phyloP scores from a whole-genome alignment of 2,888 invertebrate genomes.

The Synergus japonicus region DNA sequence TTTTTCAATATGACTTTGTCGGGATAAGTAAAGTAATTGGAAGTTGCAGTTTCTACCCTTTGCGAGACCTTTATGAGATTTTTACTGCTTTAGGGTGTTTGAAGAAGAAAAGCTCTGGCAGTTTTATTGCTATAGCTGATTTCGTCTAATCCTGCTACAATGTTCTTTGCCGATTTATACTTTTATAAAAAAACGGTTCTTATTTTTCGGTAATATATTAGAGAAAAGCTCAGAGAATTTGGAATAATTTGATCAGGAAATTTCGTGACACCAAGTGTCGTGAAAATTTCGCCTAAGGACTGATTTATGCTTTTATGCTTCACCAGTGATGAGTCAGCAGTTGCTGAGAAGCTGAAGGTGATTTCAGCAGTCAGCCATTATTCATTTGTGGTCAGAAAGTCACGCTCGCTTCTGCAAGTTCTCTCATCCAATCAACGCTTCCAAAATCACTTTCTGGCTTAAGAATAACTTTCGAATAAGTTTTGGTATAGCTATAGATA shows the following conservation, averaged over 20 bases:
- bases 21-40: background rate
- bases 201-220: no score
- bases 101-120: background rate
- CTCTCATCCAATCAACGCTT: background rate
- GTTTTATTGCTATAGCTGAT: background rate
- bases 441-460: background rate
- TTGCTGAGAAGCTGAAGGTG: background rate
- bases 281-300: slow-evolving; percentile 1
- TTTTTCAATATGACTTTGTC: background rate
- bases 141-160: background rate
- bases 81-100: background rate
- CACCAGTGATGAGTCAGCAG: slow-evolving; percentile 6
- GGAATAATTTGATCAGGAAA: background rate
- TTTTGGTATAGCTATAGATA: background rate
- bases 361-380: background rate
- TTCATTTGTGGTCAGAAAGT: background rate
- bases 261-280: background rate
- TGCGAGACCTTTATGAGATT: background rate
- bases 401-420: background rate
- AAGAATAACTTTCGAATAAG: background rate
- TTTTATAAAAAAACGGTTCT: no score
- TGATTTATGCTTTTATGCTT: slow-evolving; percentile 1
- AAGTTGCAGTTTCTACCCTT: background rate
- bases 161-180: background rate
- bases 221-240: background rate